Percentiles rank a stretch among this genome's conserved stretches.
These are phyloP conservation scores for Gallinago nigripennis DNA, from an alignment of 2,797 vertebrate genomes.

Conservation along the genomic window DNA sequence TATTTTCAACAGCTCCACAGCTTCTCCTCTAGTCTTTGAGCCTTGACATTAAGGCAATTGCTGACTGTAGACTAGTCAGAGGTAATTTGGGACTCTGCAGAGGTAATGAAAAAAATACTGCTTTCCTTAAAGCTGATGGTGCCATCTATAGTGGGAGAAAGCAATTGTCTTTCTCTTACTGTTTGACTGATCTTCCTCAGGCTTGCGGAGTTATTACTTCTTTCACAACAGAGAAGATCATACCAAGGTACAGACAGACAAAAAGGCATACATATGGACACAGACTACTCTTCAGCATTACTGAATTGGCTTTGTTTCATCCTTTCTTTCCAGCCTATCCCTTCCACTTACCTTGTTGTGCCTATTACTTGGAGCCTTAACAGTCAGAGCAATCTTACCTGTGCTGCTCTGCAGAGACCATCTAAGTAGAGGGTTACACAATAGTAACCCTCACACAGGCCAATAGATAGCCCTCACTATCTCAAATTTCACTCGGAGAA, in stretches of 20 bases:
- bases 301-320: neutral
- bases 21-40: neutral
- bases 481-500: neutral
- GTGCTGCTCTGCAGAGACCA: neutral
- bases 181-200: neutral
- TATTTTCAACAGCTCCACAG: conserved; percentile 30
- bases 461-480: neutral
- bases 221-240: neutral
- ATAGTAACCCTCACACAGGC: no score
- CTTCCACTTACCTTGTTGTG: fast-evolving
- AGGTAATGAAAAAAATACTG: neutral
- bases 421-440: neutral
- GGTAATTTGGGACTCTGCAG: neutral
- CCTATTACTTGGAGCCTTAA: neutral
- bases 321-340: neutral
- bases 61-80: neutral
- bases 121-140: neutral
- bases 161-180: neutral
- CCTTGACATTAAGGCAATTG: neutral
- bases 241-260: neutral
- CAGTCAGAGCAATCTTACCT: neutral
- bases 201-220: neutral
- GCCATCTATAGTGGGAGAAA: neutral
- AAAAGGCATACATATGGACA: fast-evolving
- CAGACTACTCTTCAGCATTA: neutral